Percentiles rank a stretch among this genome's conserved stretches.
phyloP scores from a whole-genome alignment of 2,113 vertebrate genomes.

The Catharus fuscescens region DNA sequence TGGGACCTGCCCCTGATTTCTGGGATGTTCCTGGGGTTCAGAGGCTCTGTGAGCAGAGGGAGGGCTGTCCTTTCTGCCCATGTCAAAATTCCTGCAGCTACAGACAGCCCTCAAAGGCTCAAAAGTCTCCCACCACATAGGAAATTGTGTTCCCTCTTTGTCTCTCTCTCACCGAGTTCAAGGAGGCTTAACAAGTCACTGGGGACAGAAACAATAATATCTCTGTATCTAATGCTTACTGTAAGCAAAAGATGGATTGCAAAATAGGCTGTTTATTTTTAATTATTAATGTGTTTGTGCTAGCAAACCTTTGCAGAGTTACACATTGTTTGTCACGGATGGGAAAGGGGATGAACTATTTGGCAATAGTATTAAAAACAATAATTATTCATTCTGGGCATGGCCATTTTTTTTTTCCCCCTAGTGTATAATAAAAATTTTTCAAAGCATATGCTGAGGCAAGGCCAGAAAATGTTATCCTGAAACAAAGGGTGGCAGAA shows the following conservation, averaged over 20 bases:
- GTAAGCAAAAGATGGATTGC: constrained; percentile 68
- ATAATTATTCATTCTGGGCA: neutral
- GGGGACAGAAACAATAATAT: constrained; percentile 54
- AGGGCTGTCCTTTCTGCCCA: neutral
- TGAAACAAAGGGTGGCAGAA: neutral
- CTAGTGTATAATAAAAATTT: neutral
- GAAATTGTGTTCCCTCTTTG: neutral
- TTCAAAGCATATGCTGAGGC: neutral
- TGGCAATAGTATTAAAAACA: neutral
- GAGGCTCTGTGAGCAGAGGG: neutral
- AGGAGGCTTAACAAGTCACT: constrained; percentile 57
- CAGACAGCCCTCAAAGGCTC: neutral
- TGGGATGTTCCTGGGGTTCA: neutral
- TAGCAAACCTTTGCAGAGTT: neutral
- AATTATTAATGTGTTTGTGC: constrained; percentile 64
- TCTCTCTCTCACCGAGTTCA: neutral
- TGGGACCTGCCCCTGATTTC: neutral
- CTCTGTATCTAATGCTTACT: constrained; percentile 66
- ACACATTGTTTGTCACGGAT: neutral
- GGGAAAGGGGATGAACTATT: constrained; percentile 10
- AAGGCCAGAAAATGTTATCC: neutral
- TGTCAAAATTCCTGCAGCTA: neutral
- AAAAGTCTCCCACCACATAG: neutral
- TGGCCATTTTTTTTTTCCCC: neutral
- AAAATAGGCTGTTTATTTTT: constrained; percentile 67